Base-by-base conservation (phyloP, 2,888 invertebrate genomes). In the Rugalucina vietnamica region DNA sequence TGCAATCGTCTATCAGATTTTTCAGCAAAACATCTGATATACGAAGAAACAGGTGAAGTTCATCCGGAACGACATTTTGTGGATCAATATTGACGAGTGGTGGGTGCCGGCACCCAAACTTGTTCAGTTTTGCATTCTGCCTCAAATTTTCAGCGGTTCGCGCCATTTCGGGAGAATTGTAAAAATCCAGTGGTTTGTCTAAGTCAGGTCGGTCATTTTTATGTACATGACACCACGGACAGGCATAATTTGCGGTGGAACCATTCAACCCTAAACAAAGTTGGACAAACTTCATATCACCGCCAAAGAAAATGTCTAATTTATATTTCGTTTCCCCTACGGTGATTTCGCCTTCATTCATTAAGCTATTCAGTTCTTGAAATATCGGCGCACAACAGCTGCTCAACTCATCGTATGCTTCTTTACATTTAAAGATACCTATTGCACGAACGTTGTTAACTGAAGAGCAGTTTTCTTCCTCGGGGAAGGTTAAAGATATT, bases 281-380 rank as follows among this genome's bases (percentile, higher is more conserved):
- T 32, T 76, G 80, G 12, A 81, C 37, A 29, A 81, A 81, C 32
- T 81, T 81, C 80, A 80, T 80, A 32, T 81, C 75, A 2, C 80
- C 76, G 32, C n/a, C 24, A 32, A 75, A 71, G 29, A n/a, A 81
- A 4, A 18, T 18, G 10, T 54, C 54, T 4, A 54, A 8, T 4
- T 54, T 54, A 21, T 14, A 54, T 21, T 8, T 54, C 21, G 14
- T 18, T 14, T 21, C 54, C 14, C n/a, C 54, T 14, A 54, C n/a
- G 12, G 21, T 8, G 14, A 54, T 54, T 54, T 54, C 12, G 4
- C 21, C 21, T 5, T 54, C 36, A 2, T n/a, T 32, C 10, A 43
- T 21, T 0, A 79, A n/a, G 2, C 32, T 8, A 65, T 79, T 54
- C 14, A 18, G n/a, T 21, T 54, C 54, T 4, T 4, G 4, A 21